Evolutionary conservation across 2,113 vertebrate species (phyloP).

Genomic region (Corythornis madagascariensis): DNA sequence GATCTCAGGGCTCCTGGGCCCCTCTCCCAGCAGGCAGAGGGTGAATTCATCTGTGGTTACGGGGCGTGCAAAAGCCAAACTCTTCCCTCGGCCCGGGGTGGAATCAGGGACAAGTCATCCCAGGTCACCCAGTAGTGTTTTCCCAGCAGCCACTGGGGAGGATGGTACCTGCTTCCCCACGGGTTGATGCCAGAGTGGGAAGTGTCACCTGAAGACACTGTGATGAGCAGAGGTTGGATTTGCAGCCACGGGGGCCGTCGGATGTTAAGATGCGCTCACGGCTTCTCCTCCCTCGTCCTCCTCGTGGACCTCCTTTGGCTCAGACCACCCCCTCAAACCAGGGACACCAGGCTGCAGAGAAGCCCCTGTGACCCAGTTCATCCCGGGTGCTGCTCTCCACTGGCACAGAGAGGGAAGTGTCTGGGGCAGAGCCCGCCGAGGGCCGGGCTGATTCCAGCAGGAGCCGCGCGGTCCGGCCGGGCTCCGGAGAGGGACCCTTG

Average conservation of each 20-base stretch:
- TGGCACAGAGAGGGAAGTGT: neutral
- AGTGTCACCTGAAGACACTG: neutral
- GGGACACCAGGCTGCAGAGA: neutral
- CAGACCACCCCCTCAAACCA: accelerated
- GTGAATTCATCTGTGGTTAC: accelerated
- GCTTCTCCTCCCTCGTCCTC: neutral
- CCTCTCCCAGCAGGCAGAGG: neutral
- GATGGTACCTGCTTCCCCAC: neutral
- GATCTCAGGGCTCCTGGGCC: neutral
- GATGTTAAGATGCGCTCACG: accelerated
- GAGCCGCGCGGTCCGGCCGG: neutral
- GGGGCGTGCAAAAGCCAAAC: neutral
- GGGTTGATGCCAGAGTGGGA: neutral
- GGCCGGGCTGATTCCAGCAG: slow-evolving; percentile 9
- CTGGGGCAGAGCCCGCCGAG: neutral
- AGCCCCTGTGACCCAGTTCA: neutral
- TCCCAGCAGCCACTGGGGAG: neutral
- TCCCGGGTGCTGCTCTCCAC: neutral
- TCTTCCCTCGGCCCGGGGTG: neutral
- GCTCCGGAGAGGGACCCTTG: slow-evolving; percentile 20
- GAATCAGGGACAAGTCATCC: neutral
- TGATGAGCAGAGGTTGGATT: neutral
- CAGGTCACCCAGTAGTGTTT: accelerated
- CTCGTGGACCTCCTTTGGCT: neutral
- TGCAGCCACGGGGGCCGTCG: accelerated